Base-by-base conservation (phyloP, 2,888 invertebrate species). In the Hemaris fuciformis region DNA sequence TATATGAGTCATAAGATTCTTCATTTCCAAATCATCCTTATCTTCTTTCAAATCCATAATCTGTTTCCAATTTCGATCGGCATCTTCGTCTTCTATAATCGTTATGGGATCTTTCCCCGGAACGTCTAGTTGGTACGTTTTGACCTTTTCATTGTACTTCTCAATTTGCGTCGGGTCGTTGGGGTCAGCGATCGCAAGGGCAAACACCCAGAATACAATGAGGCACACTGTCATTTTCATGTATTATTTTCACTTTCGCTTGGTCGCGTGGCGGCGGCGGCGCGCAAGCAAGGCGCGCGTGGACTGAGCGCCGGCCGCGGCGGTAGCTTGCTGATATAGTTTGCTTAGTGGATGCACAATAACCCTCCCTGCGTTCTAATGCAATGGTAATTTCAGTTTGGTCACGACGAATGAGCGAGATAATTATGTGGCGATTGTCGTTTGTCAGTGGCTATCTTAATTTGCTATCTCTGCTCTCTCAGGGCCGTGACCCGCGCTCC, bases 21-120 rank as follows among this genome's bases (percentile, higher is more conserved):
- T 90, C 3, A 88, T 76, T 72, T 89, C 88, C 6, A 77, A 67
- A 59, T 88, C 79, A 31, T 87, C 84, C 62, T 79, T 82, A 46
- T 79, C 73, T 5, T 75, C 69, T 7, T 77, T 78, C 0, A 67
- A 56, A 25, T 80, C 75, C 8, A 74, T 62, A 6, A 79, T 71
- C 57, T 83, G 80, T 62, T 81, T 79, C 80, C 83, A 84, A 61
- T 80, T 73, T 20, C 71, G 67, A 4, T 71, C 65, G 10, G 70
- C 67, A 59, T 81, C 75, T 46, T 82, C 85, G 25, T 91, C 92
- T 81, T 94, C 94, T 63, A 94, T 87, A 27, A 94, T 93, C 1
- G 94, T 92, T 20, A 94, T 94, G 0, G 94, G 93, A 18, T 90
- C 83, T 27, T 93, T 93, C 64, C 94, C 94, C 0, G 94, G 94